Base-by-base conservation (phyloP, 2,888 invertebrate species). In the Sphaerophoria taeniata region DNA sequence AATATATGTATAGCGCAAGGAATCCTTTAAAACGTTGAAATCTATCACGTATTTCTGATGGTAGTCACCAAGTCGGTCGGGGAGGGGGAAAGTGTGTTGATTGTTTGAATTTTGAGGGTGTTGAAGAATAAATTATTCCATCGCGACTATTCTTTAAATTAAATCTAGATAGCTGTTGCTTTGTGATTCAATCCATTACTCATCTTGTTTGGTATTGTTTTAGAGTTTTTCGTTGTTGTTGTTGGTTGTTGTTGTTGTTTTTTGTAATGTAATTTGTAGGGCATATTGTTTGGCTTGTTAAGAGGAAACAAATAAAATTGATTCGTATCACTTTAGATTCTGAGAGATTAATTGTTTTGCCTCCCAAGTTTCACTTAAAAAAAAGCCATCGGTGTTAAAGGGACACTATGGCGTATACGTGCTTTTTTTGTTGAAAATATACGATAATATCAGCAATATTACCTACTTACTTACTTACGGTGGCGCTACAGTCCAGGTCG, bases 81-180 rank as follows among this genome's bases (percentile, higher is more conserved):
- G 12, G 24, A 55, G n/a, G 16, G 47, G n/a, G n/a, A n/a, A 14
- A 14, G n/a, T 14, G 47, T 14, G 47, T 9, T 47, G 16, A 14
- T 16, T 24, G 24, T 24, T 24, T 24, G 24, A 24, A 24, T 24
- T 24, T 24, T 24, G 24, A 24, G 12, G 4, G 9, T 5, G 11
- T 14, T 11, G 7, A 63, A 14, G 45, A 31, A 49, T 47, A 49
- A 49, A 65, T 65, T 36, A 65, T 65, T 16, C 34, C 49, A 34
- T 65, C 34, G 65, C 49, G 65, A 65, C 34, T 65, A 36, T 49
- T 65, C 65, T 65, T 16, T 36, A 65, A 65, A 49, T 65, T 65
- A 12, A 65, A 65, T 65, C 49, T 65, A 36, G 14, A 65, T 65
- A 36, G 33, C 11, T 49, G 11, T 36, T 49, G 16, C 39, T 60